phyloP scores from a whole-genome alignment of 2,113 vertebrate genomes.

The Microtus pennsylvanicus region DNA sequence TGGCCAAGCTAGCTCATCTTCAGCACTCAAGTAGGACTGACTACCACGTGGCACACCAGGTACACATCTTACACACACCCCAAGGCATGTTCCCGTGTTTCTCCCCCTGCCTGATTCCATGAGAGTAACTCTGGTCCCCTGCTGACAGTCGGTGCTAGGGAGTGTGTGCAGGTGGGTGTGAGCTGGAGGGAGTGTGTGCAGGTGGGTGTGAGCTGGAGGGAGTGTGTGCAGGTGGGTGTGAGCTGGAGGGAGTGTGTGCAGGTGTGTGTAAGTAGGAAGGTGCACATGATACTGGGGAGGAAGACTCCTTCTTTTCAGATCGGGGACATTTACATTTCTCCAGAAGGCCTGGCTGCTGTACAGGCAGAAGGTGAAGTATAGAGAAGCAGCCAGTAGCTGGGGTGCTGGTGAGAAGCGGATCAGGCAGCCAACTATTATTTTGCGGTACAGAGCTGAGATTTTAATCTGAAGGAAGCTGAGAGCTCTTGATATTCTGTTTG shows the following conservation, averaged over 20 bases:
- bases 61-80: not conserved
- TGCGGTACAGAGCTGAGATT: not conserved
- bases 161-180: not conserved
- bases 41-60: not conserved
- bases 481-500: not conserved
- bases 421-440: not conserved
- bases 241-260: too few species aligned
- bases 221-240: too few species aligned
- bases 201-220: too few species aligned
- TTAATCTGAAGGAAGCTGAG: not conserved
- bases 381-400: too few species aligned
- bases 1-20: not conserved
- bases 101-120: not conserved
- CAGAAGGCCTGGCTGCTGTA: not conserved
- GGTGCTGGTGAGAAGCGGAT: not conserved
- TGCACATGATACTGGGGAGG: not conserved
- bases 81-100: not conserved
- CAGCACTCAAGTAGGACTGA: not conserved
- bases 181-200: too few species aligned
- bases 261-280: not conserved
- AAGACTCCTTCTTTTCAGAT: not conserved
- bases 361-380: rapidly evolving
- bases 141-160: too few species aligned
- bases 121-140: not conserved
- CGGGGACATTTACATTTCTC: not conserved